Conservation (phyloP, 2,797 vertebrate species). For the Danio jaintianensis region DNA sequence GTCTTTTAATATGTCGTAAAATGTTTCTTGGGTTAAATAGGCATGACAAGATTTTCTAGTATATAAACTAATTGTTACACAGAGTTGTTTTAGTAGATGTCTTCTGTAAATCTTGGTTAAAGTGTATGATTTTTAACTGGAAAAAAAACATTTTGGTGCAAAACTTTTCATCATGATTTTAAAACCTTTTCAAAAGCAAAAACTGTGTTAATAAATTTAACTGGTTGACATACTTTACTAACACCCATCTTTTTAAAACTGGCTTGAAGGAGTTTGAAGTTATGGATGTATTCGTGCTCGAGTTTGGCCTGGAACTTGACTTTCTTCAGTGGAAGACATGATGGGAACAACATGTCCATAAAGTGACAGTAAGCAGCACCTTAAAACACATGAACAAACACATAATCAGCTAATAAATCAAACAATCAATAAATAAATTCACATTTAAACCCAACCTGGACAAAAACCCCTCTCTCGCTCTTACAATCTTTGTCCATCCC, state of each 20-base stretch:
- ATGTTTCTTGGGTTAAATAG: too few species aligned
- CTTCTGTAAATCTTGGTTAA: too few species aligned
- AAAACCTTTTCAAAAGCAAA: too few species aligned
- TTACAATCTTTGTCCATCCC: neutral
- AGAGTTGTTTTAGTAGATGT: too few species aligned
- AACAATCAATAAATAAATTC: neutral
- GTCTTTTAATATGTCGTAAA: too few species aligned
- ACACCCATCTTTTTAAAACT: constrained; percentile 88
- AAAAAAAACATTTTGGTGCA: too few species aligned
- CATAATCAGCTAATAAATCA: neutral
- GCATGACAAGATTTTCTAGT: too few species aligned
- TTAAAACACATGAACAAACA: constrained; percentile 58
- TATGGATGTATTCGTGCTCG: constrained; percentile 89
- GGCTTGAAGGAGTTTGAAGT: constrained; percentile 88
- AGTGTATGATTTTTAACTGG: too few species aligned
- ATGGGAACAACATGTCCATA: constrained; percentile 90
- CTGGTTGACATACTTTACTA: constrained; percentile 82
- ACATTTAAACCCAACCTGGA: neutral
- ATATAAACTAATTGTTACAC: too few species aligned
- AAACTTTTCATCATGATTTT: too few species aligned
- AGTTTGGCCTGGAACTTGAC: constrained; percentile 89
- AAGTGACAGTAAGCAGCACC: constrained; percentile 88
- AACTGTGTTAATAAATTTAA: neutral
- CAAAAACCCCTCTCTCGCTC: neutral
- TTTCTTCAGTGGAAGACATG: constrained; percentile 86